A percentile compares a stretch with the other conserved stretches of the same genome.
Evolutionary conservation across 2,888 invertebrate genomes (phyloP).

Genomic region (Cheilosia impressa): DNA sequence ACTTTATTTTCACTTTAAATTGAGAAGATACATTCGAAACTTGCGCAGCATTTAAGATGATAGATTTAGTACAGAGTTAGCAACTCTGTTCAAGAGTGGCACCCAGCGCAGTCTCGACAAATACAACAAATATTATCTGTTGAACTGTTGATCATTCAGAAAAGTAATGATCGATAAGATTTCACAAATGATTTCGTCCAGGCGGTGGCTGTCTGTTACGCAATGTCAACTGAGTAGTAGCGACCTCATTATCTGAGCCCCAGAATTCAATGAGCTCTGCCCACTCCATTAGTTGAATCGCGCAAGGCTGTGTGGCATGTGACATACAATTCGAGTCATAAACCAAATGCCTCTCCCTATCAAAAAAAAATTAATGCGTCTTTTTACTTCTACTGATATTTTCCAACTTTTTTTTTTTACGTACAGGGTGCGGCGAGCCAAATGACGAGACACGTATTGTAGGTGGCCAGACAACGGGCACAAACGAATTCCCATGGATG

Average conservation of each 20-base stretch:
- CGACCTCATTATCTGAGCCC: constrained; percentile 43
- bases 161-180: too few relatives aligned
- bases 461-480: constrained; percentile 90
- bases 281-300: constrained; percentile 49
- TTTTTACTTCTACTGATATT: constrained; percentile 27
- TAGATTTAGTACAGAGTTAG: too few relatives aligned
- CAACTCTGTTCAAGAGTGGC: too few relatives aligned
- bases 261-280: constrained; percentile 41
- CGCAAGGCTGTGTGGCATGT: constrained; percentile 1
- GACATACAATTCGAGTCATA: constrained; percentile 40
- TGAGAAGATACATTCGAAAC: too few relatives aligned
- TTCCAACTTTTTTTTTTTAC: constrained; percentile 25
- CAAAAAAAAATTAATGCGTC: constrained; percentile 25
- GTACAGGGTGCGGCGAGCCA: constrained; percentile 91
- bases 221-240: constrained; percentile 11
- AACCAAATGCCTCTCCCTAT: constrained; percentile 27
- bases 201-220: too few relatives aligned
- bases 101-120: too few relatives aligned
- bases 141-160: too few relatives aligned
- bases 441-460: constrained; percentile 93
- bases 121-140: too few relatives aligned
- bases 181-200: too few relatives aligned
- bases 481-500: constrained; percentile 96
- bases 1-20: too few relatives aligned
- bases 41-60: too few relatives aligned